Base-by-base conservation (phyloP, 2,888 invertebrate genomes). In the Melanchra persicariae region DNA sequence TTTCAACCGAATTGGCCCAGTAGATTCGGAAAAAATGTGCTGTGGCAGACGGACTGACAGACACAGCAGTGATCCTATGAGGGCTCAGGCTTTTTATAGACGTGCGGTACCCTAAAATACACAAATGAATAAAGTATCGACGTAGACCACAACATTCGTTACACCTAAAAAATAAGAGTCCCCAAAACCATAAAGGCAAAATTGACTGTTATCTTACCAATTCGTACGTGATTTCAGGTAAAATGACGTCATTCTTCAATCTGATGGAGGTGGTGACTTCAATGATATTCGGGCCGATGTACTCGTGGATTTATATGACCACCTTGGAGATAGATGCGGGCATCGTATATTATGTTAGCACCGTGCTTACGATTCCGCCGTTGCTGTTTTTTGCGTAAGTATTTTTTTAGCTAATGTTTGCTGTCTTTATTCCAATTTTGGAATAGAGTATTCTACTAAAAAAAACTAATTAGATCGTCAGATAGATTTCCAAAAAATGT, bases 201-300 rank as follows among this genome's bases (percentile, higher is more conserved):
- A 75, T 63, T 57, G 45, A 64, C 67, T 75, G 65, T 73, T 79
- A 76, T 79, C 58, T 66, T 22, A 64, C 43, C 49, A 45, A 59
- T 70, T 70, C 55, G 54, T 72, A 67, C 55, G 57, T 77, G 64
- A 76, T 85, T 91, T 45, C 90, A 97, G 97, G 97, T 54, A 97
- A 97, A 95, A 97, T 97, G 84, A 97, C 97, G 84, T 97, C 97
- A 0, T 90, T 97, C 17, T 97, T 97, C 89, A 97, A 97, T 52
- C 96, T 97, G 19, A 97, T 97, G 88, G 97, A 97, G 90, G 97
- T 97, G 0, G 87, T 97, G 62, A 97, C 97, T 89, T 97, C 97
- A 0, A 95, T 97, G 90, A 94, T 97, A 40, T 97, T 97, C 83
- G 97, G 97, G 0, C 97, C 97, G 0, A 96, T 97, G 92, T 98